Evolutionary conservation across 1,140 invertebrate species (phyloP).

Genomic region (Orchesella cincta): DNA sequence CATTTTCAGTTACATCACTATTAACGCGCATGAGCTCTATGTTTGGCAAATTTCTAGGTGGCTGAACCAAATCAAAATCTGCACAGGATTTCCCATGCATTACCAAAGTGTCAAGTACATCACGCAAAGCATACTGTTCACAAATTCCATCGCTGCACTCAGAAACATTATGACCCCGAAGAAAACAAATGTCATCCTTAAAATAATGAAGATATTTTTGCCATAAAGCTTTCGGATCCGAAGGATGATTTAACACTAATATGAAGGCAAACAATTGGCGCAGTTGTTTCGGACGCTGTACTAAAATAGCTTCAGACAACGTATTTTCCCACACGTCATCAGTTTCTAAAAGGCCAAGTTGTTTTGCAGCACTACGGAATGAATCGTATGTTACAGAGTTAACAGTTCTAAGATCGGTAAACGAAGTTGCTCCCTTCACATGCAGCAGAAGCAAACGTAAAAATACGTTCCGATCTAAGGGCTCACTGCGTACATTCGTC

Average conservation of each 20-base stretch:
- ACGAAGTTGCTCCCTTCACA: conserved; percentile 56
- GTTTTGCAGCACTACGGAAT: conserved; percentile 53
- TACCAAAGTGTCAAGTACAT: conserved; percentile 20
- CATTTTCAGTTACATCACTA: too few relatives aligned
- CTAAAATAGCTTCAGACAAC: conserved; percentile 45
- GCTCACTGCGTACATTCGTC: conserved; percentile 44
- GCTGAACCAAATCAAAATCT: conserved; percentile 17
- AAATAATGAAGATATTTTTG: conserved; percentile 30
- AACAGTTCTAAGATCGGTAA: conserved; percentile 55
- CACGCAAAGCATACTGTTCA: neutral
- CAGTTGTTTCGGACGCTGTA: conserved; percentile 41
- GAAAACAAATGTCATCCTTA: conserved; percentile 37
- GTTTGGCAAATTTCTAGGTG: conserved; percentile 31
- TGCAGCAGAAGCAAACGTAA: conserved; percentile 56
- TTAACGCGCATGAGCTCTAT: too few relatives aligned
- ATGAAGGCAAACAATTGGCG: conserved; percentile 52
- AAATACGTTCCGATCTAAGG: conserved; percentile 50
- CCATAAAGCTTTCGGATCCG: conserved; percentile 45
- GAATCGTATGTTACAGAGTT: conserved; percentile 51
- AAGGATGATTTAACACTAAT: neutral
- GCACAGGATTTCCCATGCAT: conserved; percentile 16
- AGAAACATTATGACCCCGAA: neutral
- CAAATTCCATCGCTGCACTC: neutral
- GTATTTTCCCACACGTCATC: conserved; percentile 52
- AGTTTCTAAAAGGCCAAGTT: conserved; percentile 53